Evolutionary conservation across 2,113 vertebrate species (phyloP), one percentile per base, ranked within the genome.

Genomic region (Cebidichthys violaceus): DNA sequence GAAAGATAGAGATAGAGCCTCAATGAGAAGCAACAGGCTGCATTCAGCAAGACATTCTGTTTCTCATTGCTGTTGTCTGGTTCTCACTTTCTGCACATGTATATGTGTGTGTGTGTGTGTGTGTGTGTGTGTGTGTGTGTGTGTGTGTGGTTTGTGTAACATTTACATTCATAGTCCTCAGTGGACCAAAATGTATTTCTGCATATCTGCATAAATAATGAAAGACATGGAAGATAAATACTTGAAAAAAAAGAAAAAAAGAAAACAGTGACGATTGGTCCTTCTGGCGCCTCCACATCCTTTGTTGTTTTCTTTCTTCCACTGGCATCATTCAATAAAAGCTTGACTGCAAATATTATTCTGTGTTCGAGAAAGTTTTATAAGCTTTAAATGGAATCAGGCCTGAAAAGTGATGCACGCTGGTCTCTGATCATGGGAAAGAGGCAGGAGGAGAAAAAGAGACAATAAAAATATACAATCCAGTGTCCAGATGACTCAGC

Each of bases 261-360:
- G n/a, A 52, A 76, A 35, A 27, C 9, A n/a, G 54, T 24, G 54
- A 43, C 47, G 64, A 70, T 52, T 20, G 43, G 68, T 72, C 39
- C 66, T 66, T 55, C 43, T 75, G 66, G 41, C 77, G 75, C 22
- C 66, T 31, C 29, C 72, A 39, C 43, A 79, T 75, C 61, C 77
- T 66, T 70, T 35, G 20, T 57, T 20, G 17, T 54, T 59, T 45
- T 52, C 76, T 55, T 79, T 59, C 74, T 54, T 86, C 33, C 37
- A 57, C 60, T 78, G 70, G 69, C 57, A 88, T 90, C 92, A 94
- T 88, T 83, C 41, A 90, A 94, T 92, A 73, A 87, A 87, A 83
- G 79, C 77, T 85, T 89, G 92, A 91, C 88, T 91, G 88, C 89
- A 94, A 94, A 94, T 91, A 91, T 93, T 89, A 84, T 91, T 92